These are phyloP conservation scores for Drosophila nebulosa DNA, from an alignment of 1,140 invertebrate species.

Conservation along the genomic window DNA sequence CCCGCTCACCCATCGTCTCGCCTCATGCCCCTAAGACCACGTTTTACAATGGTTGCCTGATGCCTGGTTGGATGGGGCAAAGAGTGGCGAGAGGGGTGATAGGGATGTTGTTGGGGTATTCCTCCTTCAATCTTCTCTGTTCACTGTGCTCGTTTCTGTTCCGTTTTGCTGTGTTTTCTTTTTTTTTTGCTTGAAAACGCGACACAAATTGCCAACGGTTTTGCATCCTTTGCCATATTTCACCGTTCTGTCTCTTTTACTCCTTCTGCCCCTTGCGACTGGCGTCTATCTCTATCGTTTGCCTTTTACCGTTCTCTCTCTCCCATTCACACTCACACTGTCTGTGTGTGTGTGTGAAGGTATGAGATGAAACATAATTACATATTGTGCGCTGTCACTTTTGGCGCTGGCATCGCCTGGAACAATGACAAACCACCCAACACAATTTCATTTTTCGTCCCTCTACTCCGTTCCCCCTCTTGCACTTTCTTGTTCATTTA, in stretches of 20 bases:
- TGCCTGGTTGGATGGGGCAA: not conserved
- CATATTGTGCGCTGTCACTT: conserved; percentile 78
- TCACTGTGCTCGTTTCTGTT: not conserved
- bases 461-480: not conserved
- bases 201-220: conserved; percentile 78
- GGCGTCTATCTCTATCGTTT: not conserved
- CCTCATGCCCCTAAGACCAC: conserved; percentile 12
- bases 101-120: no score
- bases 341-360: conserved; percentile 29
- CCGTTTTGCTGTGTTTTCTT: conserved; percentile 24
- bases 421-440: conserved; percentile 56
- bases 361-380: conserved; percentile 66
- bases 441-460: conserved; percentile 17
- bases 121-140: not conserved
- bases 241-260: conserved; percentile 4
- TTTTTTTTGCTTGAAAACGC: conserved; percentile 32
- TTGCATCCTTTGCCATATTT: conserved; percentile 77
- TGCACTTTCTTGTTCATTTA: conserved; percentile 56
- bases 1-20: not conserved
- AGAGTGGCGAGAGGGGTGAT: no score
- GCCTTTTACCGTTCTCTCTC: conserved; percentile 20
- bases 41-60: conserved; percentile 33
- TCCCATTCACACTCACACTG: not conserved
- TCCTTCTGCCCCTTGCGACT: not conserved
- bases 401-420: conserved; percentile 53